phyloP scores from a whole-genome alignment of 2,113 vertebrate genomes.

The Callaeas wilsoni region DNA sequence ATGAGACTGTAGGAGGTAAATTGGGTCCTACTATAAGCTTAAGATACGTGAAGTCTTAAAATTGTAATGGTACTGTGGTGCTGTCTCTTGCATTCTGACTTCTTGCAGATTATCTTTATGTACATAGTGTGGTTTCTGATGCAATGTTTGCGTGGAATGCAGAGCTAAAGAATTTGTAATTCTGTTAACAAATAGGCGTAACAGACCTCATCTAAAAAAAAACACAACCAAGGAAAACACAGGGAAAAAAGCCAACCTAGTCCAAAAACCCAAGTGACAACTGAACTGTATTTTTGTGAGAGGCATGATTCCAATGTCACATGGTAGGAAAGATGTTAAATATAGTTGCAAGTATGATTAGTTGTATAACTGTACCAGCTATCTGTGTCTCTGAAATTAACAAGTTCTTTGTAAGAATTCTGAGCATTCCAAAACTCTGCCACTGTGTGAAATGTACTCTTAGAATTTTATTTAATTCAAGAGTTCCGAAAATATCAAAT shows the following conservation, averaged over 20 bases:
- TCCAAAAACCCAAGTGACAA: background rate
- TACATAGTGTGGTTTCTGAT: background rate
- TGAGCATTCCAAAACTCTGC: background rate
- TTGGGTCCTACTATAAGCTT: background rate
- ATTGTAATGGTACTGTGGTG: background rate
- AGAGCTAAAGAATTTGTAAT: background rate
- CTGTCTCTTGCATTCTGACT: background rate
- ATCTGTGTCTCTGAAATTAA: background rate
- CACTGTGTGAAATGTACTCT: background rate
- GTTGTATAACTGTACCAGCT: slow-evolving; percentile 44
- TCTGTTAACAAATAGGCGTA: background rate
- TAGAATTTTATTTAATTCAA: background rate
- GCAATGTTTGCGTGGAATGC: background rate
- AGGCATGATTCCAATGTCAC: slow-evolving; percentile 2
- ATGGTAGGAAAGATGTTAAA: slow-evolving; percentile 29
- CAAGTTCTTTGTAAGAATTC: background rate
- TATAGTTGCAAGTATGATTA: slow-evolving; percentile 8
- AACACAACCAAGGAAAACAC: background rate
- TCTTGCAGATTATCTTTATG: background rate
- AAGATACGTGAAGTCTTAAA: background rate
- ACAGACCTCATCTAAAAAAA: background rate
- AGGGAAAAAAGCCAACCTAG: background rate
- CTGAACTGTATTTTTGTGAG: background rate
- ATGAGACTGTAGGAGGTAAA: background rate
- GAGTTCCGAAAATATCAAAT: background rate